Base-by-base conservation (phyloP, 2,888 invertebrate species). In the Sphaeridia pumilis region DNA sequence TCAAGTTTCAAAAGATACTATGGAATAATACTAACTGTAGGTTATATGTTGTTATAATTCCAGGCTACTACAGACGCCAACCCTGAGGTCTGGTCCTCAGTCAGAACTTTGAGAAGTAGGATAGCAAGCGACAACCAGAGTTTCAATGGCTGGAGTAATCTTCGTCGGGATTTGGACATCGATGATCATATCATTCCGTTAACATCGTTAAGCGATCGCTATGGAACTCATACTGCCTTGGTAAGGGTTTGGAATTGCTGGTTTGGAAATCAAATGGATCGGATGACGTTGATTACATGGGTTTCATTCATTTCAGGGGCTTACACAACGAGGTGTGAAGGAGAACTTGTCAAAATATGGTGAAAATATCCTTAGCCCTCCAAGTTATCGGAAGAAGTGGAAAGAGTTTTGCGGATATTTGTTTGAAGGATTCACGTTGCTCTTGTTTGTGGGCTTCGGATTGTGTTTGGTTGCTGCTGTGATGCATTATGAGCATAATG, bases 181-280 rank as follows among this genome's bases (percentile, higher is more conserved):
- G 77, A 77, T 65, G 75, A 76, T 61, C 78, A 78, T 67, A 71
- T 69, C 63, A 69, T 78, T 54, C 70, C 74, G 26, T 66, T 77
- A 46, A 74, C 76, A 46, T 75, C 76, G 60, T 67, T 78, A 35
- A 73, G 71, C 59, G 66, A 67, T 38, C 67, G 74, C 36, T 67
- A 74, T 34, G 70, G 70, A 47, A 70, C 73, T 34, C 70, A 75
- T 67, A 70, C 73, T 20, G 71, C 71, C 46, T 67, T 65, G 55
- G 75, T 76, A 66, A 66, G 69, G 49, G 20, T 27, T 24, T 17
- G 5, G n/a, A 44, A 38, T 25, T 36, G 3, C 17, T 4, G 4
- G 5, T 38, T 35, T n/a, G n/a, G n/a, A n/a, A n/a, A n/a, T n/a
- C n/a, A n/a, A n/a, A n/a, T n/a, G 10, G 7, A n/a, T 41, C 20